These are phyloP conservation scores for Ganaspis brasiliensis DNA, from an alignment of 2,888 invertebrate species.

Conservation along the genomic window DNA sequence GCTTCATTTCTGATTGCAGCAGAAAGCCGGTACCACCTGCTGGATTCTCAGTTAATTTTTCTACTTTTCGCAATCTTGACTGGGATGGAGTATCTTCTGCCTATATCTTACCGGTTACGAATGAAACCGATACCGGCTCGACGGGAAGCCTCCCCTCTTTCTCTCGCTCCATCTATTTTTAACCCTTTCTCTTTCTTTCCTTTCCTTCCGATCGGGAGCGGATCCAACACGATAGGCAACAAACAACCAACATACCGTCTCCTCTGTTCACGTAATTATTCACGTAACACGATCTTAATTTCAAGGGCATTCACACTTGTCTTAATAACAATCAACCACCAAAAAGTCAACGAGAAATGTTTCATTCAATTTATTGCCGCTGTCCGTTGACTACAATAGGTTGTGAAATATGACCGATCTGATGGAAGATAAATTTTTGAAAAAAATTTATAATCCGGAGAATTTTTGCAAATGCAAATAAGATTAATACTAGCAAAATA, in stretches of 20 bases:
- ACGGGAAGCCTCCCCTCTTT: conserved; percentile 14
- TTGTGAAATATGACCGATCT: too few species aligned
- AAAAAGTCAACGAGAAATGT: background rate
- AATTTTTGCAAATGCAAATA: too few species aligned
- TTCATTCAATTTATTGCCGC: too few species aligned
- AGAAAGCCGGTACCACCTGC: conserved; percentile 35
- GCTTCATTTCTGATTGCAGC: conserved; percentile 59
- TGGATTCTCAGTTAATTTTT: conserved; percentile 24
- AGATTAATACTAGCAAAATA: too few species aligned
- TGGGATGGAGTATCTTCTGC: conserved; percentile 31
- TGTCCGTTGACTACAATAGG: too few species aligned
- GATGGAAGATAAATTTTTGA: too few species aligned
- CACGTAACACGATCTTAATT: conserved; percentile 28
- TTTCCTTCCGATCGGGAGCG: conserved; percentile 4
- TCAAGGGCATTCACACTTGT: conserved; percentile 23
- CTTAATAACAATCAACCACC: too few species aligned
- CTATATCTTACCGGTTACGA: conserved; percentile 34
- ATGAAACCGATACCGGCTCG: conserved; percentile 40
- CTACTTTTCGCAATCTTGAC: conserved; percentile 37
- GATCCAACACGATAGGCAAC: conserved; percentile 17
- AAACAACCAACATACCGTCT: conserved; percentile 30
- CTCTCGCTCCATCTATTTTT: conserved; percentile 3
- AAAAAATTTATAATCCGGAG: too few species aligned
- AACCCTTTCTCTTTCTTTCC: conserved; percentile 21
- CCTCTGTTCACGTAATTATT: conserved; percentile 27